phyloP scores from a whole-genome alignment of 2,888 invertebrate genomes.

The Clivina fossor region DNA sequence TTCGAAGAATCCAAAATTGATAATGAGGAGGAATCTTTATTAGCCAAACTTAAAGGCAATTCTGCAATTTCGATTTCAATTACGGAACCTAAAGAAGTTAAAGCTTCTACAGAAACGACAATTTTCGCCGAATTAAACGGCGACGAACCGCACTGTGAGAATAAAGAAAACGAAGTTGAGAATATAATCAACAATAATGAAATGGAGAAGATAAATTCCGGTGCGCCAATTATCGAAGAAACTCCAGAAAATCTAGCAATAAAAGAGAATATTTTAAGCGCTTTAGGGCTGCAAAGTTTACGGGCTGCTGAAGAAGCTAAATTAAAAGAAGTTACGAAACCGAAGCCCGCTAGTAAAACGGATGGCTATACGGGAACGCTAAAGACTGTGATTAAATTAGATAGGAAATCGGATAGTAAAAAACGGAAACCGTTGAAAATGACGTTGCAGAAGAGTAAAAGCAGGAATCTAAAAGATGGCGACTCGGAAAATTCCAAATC shows the following conservation, averaged over 20 bases:
- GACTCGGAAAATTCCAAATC: constrained; percentile 54
- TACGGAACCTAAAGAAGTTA: constrained; percentile 16
- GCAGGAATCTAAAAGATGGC: constrained; percentile 60
- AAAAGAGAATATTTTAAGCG: constrained; percentile 74
- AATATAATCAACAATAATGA: constrained; percentile 21
- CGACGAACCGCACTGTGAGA: background rate
- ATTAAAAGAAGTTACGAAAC: constrained; percentile 41
- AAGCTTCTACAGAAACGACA: too few relatives aligned
- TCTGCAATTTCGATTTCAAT: constrained; percentile 58
- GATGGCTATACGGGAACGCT: constrained; percentile 73
- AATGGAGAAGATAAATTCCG: constrained; percentile 11
- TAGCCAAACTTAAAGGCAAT: constrained; percentile 59
- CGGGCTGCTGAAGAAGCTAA: constrained; percentile 72
- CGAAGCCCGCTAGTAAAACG: constrained; percentile 41
- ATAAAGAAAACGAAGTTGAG: constrained; percentile 18
- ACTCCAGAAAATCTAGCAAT: constrained; percentile 45
- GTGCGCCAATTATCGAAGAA: constrained; percentile 40
- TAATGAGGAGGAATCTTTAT: constrained; percentile 56
- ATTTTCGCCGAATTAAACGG: constrained; percentile 17
- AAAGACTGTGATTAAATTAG: constrained; percentile 81
- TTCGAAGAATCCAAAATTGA: constrained; percentile 56
- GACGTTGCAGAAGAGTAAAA: constrained; percentile 74
- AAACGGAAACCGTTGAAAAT: constrained; percentile 74
- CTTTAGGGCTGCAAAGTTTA: constrained; percentile 73
- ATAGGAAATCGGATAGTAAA: constrained; percentile 61